Percentiles rank a stretch among this genome's conserved stretches.
Evolutionary conservation across 23 tunicate species (phyloP).

Genomic region (Phallusia fumigata): DNA sequence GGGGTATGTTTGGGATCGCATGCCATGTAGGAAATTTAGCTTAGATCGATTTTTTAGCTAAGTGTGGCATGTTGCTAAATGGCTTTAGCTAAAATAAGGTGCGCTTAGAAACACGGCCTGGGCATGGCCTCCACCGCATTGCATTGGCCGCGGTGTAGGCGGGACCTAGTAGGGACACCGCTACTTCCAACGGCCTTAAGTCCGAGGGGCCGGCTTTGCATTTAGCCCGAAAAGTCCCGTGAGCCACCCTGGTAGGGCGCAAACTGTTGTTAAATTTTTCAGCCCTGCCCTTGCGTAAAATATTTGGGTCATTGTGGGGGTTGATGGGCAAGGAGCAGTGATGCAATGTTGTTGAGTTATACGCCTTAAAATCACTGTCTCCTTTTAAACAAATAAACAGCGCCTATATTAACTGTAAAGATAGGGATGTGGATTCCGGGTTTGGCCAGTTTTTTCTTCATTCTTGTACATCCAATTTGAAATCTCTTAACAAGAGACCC

Average conservation of each 20-base stretch:
- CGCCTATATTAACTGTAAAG: slow-evolving; percentile 3
- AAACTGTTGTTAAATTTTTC: not conserved
- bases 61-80: too few species aligned
- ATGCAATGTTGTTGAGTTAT: not conserved
- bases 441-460: not conserved
- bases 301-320: not conserved
- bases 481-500: too few species aligned
- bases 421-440: not conserved
- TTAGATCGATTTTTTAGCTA: too few species aligned
- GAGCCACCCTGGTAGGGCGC: slow-evolving; percentile 13
- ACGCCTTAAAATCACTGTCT: slow-evolving; percentile 2
- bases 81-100: too few species aligned
- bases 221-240: not conserved
- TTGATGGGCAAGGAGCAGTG: not conserved
- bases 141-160: too few species aligned
- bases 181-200: too few species aligned
- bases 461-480: not conserved
- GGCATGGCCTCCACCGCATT: too few species aligned
- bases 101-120: too few species aligned
- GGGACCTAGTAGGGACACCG: too few species aligned
- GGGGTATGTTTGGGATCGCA: too few species aligned
- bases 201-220: not conserved
- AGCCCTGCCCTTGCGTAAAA: not conserved
- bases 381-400: not conserved
- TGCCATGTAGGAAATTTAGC: too few species aligned